Conservation (phyloP, 1,140 invertebrate species). For the Coenobita brevimanus region DNA sequence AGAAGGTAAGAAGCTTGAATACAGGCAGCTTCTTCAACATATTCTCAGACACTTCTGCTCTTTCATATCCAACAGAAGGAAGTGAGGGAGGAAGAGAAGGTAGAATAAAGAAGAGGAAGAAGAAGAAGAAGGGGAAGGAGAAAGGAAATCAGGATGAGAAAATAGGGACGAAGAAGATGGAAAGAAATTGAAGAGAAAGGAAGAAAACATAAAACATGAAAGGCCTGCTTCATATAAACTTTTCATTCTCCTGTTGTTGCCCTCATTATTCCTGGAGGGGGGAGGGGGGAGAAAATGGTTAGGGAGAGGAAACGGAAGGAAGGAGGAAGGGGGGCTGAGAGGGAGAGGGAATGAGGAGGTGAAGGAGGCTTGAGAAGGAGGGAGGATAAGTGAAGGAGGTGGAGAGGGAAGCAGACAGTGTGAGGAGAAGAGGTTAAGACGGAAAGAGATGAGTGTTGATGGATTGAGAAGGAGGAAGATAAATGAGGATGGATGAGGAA, state of each 20-base stretch:
- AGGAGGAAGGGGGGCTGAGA: not conserved
- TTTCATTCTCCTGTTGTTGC: too few relatives aligned
- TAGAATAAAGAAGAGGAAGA: not conserved
- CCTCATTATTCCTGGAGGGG: too few relatives aligned
- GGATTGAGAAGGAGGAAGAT: not conserved
- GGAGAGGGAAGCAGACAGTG: slow-evolving; percentile 15
- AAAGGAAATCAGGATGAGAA: not conserved
- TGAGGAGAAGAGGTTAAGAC: not conserved
- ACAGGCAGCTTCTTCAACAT: too few relatives aligned
- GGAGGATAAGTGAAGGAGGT: slow-evolving; percentile 5
- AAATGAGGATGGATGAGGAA: not conserved
- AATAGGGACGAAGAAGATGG: too few relatives aligned
- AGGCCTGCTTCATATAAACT: too few relatives aligned
- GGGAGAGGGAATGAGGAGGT: not conserved
- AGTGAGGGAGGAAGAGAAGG: not conserved
- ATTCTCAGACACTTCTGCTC: too few relatives aligned
- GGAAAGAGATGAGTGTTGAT: too few relatives aligned
- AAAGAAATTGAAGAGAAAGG: too few relatives aligned
- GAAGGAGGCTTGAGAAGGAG: not conserved
- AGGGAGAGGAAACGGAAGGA: not conserved
- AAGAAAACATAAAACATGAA: too few relatives aligned
- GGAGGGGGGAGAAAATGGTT: too few relatives aligned
- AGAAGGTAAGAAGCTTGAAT: too few relatives aligned
- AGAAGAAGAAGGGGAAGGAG: not conserved
- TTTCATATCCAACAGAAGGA: too few relatives aligned